Conservation (phyloP, 1,140 invertebrate genomes). For the Meloidogyne floridensis region DNA sequence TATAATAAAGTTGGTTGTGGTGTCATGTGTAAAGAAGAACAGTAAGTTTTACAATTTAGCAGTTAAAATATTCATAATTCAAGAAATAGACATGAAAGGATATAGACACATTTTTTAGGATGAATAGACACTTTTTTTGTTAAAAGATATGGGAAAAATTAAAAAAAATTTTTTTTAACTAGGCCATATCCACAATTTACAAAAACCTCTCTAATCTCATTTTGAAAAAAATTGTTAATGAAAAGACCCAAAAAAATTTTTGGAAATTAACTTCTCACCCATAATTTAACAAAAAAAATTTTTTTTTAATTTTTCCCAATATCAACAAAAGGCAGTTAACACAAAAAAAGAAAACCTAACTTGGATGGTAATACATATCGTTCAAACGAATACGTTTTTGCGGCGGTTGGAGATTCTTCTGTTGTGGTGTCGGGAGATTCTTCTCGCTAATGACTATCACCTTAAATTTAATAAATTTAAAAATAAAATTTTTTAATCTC, state of each 20-base stretch:
- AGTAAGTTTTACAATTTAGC: too few relatives aligned
- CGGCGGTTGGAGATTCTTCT: slow-evolving; percentile 31
- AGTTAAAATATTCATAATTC: too few relatives aligned
- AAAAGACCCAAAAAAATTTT: background rate
- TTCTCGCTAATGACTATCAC: slow-evolving; percentile 20
- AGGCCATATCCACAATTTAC: too few relatives aligned
- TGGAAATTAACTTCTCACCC: background rate
- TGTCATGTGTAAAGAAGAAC: too few relatives aligned
- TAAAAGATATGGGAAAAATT: background rate
- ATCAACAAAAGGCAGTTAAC: background rate
- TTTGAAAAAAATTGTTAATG: too few relatives aligned
- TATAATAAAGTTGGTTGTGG: too few relatives aligned
- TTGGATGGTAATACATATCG: slow-evolving; percentile 39
- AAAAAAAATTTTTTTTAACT: background rate
- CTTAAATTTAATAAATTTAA: slow-evolving; percentile 22
- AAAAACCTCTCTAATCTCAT: too few relatives aligned
- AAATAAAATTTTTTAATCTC: too few relatives aligned
- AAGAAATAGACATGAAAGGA: background rate
- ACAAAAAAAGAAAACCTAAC: background rate
- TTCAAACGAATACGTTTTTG: slow-evolving; percentile 44
- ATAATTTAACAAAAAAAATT: background rate
- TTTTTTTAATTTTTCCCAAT: background rate
- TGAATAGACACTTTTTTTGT: background rate
- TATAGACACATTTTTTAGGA: background rate
- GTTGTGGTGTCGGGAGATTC: background rate